A percentile compares a stretch with the other conserved stretches of the same genome.
Conservation (phyloP, 2,888 invertebrate genomes). For the Yponomeuta evonymella region DNA sequence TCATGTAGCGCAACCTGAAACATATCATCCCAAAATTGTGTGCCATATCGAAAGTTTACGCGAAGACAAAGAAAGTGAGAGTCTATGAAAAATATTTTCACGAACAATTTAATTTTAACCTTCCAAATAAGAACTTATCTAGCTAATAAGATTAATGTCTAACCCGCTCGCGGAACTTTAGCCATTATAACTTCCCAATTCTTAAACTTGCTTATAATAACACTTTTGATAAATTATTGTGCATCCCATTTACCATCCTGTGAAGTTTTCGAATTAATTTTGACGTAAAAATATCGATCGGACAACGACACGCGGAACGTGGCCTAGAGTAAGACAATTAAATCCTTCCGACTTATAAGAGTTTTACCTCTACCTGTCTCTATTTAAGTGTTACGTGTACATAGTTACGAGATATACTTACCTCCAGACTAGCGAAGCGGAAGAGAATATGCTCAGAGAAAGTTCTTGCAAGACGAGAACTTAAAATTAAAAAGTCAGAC, state of each 20-base stretch:
- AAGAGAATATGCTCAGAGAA: background rate
- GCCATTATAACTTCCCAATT: conserved; percentile 15
- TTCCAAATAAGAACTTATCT: conserved; percentile 16
- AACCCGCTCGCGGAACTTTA: conserved; percentile 5
- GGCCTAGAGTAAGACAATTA: background rate
- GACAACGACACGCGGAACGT: background rate
- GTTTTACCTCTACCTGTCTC: background rate
- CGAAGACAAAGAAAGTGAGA: conserved; percentile 39
- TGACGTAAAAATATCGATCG: conserved; percentile 1
- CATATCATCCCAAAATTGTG: conserved; percentile 48
- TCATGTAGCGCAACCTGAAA: conserved; percentile 32
- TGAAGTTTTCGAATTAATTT: conserved; percentile 12
- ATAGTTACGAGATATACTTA: background rate
- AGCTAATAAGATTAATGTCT: conserved; percentile 13
- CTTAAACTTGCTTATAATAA: conserved; percentile 6
- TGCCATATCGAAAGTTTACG: conserved; percentile 25
- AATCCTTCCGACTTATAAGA: background rate
- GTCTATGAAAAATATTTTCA: conserved; percentile 42
- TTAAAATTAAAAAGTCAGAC: no score
- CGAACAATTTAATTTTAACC: conserved; percentile 28
- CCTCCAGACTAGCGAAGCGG: background rate
- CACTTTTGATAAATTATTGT: conserved; percentile 15
- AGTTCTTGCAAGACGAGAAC: no score
- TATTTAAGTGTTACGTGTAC: background rate
- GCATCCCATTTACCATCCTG: conserved; percentile 6